A percentile compares a stretch with the other conserved stretches of the same genome.
phyloP scores from a whole-genome alignment of 2,113 vertebrate genomes.

The Carassius carassius region DNA sequence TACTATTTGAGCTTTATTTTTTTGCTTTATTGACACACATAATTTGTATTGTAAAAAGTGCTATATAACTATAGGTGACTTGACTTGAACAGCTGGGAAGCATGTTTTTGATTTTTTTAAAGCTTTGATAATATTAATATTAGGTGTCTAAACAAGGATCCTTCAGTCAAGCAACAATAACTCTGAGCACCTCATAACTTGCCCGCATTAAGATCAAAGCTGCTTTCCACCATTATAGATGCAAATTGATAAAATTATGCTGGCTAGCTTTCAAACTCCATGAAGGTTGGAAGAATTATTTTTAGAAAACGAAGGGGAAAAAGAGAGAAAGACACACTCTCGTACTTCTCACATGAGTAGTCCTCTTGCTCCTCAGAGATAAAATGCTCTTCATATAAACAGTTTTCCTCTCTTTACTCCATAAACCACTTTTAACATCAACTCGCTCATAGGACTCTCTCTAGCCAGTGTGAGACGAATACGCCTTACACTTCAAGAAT shows the following conservation, averaged over 20 bases:
- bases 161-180: slow-evolving; percentile 10
- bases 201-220: slow-evolving; percentile 15
- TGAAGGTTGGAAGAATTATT: slow-evolving; percentile 26
- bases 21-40: no score
- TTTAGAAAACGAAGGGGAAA: not conserved
- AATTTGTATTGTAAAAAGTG: no score
- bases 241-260: slow-evolving; percentile 36
- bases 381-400: slow-evolving; percentile 26
- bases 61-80: no score
- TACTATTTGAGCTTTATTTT: no score
- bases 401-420: slow-evolving; percentile 1
- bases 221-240: slow-evolving; percentile 21
- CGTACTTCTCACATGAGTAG: slow-evolving; percentile 12
- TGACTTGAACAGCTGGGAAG: not conserved
- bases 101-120: not conserved
- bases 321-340: not conserved
- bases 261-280: slow-evolving; percentile 23
- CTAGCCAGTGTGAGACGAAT: slow-evolving; percentile 24
- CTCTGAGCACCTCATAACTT: not conserved
- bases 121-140: not conserved
- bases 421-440: slow-evolving; percentile 42
- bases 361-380: slow-evolving; percentile 24
- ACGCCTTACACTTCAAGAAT: slow-evolving; percentile 24
- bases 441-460: slow-evolving; percentile 2
- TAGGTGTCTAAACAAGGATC: not conserved